Base-by-base conservation (phyloP, 2,888 invertebrate species). In the Parnassius mnemosyne region DNA sequence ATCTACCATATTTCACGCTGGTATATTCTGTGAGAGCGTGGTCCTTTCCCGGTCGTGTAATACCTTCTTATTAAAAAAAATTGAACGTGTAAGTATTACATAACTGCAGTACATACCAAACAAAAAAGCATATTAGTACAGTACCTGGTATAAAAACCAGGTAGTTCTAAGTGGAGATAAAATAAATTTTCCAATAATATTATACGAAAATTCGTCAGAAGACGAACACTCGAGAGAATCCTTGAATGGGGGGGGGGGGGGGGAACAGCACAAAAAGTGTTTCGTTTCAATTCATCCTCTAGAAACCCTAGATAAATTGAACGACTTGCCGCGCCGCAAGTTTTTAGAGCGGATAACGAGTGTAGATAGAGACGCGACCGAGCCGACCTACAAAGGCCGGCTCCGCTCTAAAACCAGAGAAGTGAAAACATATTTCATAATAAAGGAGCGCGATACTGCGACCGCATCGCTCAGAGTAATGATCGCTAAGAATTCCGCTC, bases 401-500 rank as follows among this genome's bases (percentile, higher is more conserved):
- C 65, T 46, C 54, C 65, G 66, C 70, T 72, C 72, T 70, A 70
- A 73, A 71, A 66, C 69, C 61, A 67, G 66, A 68, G 69, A 67
- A 69, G 66, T 70, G 69, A 69, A 69, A 71, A 71, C 69, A 71
- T 71, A 71, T 73, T 72, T 71, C 70, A 74, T 72, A 69, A 74
- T 71, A 72, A 74, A 73, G 74, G 72, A 69, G 68, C 44, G 46
- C 56, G 66, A 62, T 68, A 69, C 69, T 62, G 66, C 69, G 68
- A 72, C 72, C 81, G 80, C 80, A 81, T 76, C 80, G 79, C 82
- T 80, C 71, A 79, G 74, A 86, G 80, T 90, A 90, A 90, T 87
- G 89, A 90, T 86, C 87, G 83, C 85, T 83, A 89, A 90, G 89
- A 88, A 84, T 85, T 80, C 77, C 84, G 85, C 88, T 83, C 77